These are phyloP conservation scores for Bradypus variegatus DNA, from an alignment of 2,797 vertebrate species.

Conservation along the genomic window DNA sequence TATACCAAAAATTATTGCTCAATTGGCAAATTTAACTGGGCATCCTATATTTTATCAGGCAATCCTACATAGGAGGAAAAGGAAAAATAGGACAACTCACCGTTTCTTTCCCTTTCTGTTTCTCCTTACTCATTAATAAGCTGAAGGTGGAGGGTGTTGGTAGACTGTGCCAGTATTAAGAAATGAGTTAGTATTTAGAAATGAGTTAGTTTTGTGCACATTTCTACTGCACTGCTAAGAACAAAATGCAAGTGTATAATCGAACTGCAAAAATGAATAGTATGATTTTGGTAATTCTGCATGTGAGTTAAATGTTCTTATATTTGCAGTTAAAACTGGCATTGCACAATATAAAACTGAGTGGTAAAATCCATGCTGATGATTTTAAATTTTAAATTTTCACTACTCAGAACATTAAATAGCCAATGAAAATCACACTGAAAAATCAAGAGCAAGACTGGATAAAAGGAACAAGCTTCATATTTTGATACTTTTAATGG, in stretches of 20 bases:
- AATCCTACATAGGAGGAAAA: not conserved
- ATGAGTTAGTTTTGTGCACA: not conserved
- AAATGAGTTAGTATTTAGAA: no score
- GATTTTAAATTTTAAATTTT: not conserved
- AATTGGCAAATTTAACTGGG: not conserved
- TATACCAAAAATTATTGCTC: not conserved
- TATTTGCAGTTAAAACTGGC: not conserved
- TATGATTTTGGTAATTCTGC: not conserved
- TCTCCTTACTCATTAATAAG: not conserved
- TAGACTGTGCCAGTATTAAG: not conserved
- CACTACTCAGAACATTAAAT: not conserved
- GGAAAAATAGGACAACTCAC: not conserved
- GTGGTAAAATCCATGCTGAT: not conserved
- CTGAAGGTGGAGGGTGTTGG: not conserved
- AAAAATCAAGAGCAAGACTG: not conserved
- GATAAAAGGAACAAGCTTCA: not conserved
- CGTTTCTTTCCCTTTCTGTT: not conserved
- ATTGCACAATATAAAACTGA: not conserved
- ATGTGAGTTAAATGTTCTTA: not conserved
- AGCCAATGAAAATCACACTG: not conserved
- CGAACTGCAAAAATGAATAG: not conserved
- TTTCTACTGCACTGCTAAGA: not conserved
- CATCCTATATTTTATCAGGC: not conserved
- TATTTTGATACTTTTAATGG: not conserved
- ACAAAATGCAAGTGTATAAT: not conserved